These are phyloP conservation scores for Ylistrum balloti DNA, from an alignment of 1,140 invertebrate species.

Conservation along the genomic window DNA sequence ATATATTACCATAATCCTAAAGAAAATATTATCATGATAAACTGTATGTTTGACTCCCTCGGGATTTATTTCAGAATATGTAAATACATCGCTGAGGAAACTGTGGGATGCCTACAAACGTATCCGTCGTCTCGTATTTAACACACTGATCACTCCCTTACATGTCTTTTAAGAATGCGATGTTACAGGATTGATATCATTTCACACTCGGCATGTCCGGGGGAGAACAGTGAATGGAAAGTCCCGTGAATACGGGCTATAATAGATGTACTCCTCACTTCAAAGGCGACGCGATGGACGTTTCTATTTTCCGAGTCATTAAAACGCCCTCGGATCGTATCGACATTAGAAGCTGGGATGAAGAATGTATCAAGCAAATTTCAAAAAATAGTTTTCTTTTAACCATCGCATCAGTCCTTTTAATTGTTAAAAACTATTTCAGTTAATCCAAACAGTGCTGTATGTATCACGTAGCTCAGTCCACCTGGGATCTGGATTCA, in stretches of 20 bases:
- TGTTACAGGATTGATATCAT: slow-evolving; percentile 28
- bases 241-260: slow-evolving; percentile 13
- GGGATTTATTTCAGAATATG: slow-evolving; percentile 31
- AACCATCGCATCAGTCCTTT: slow-evolving; percentile 19
- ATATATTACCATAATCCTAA: slow-evolving; percentile 27
- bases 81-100: slow-evolving; percentile 11
- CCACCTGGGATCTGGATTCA: not conserved
- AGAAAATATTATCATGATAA: slow-evolving; percentile 23
- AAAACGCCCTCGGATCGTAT: slow-evolving; percentile 17
- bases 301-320: slow-evolving; percentile 3
- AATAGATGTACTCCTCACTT: not conserved
- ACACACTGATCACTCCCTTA: not conserved
- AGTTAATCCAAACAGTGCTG: slow-evolving; percentile 24
- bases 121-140: not conserved
- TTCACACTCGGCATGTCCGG: slow-evolving; percentile 23
- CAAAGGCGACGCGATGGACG: not conserved
- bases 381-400: not conserved
- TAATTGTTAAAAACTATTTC: slow-evolving; percentile 25
- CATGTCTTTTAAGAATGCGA: slow-evolving; percentile 2
- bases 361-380: slow-evolving; percentile 23
- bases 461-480: not conserved
- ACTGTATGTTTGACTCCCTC: not conserved
- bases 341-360: slow-evolving; percentile 37
- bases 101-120: not conserved
- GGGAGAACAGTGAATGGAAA: not conserved